phyloP scores from a whole-genome alignment of 2,113 vertebrate genomes.

The Thryonomys swinderianus region DNA sequence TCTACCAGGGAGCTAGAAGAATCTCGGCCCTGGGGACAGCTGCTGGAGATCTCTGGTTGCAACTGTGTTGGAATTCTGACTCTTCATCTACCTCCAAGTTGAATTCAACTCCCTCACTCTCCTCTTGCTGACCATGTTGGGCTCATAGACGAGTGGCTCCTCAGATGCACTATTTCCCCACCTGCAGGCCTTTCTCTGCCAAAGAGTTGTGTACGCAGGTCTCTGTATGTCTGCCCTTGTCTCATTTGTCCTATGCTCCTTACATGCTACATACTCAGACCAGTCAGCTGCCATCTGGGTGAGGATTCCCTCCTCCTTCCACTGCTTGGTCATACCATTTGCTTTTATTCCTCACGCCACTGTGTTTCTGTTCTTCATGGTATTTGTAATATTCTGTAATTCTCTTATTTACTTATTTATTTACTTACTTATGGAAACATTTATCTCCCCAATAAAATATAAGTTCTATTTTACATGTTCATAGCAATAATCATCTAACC shows the following conservation, averaged over 20 bases:
- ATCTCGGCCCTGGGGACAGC: background rate
- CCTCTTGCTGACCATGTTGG: background rate
- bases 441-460: background rate
- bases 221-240: accelerated
- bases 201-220: background rate
- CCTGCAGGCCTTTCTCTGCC: background rate
- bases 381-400: background rate
- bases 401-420: background rate
- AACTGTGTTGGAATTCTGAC: background rate
- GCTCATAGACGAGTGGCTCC: no score
- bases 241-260: background rate
- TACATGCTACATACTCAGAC: accelerated
- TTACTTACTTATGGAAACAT: background rate
- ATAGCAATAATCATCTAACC: background rate
- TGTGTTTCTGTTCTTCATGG: background rate
- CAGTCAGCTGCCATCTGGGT: background rate
- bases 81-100: background rate
- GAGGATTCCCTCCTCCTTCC: no score
- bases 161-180: accelerated
- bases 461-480: background rate
- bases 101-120: background rate
- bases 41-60: background rate
- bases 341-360: background rate
- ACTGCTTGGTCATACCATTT: background rate
- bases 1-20: background rate